These are phyloP conservation scores for Drosophila formosana DNA, from an alignment of 2,888 invertebrate genomes.

Conservation along the genomic window DNA sequence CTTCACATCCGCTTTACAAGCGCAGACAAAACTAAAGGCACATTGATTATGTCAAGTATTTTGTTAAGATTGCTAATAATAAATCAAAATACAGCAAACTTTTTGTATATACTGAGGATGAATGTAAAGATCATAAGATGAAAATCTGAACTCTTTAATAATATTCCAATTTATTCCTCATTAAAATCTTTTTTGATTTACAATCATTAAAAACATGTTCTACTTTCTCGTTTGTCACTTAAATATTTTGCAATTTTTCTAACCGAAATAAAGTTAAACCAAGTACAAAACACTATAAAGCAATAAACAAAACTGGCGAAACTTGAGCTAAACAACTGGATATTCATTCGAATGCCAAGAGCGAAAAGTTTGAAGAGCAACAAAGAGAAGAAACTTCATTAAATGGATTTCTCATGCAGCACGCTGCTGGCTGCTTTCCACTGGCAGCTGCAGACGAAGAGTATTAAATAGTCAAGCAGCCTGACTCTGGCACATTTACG, in stretches of 20 bases:
- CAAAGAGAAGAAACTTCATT: constrained; percentile 1
- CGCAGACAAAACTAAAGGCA: background rate
- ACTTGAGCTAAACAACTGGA: background rate
- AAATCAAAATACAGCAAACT: background rate
- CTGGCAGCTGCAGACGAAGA: background rate
- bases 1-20: constrained; percentile 1
- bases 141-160: too few species aligned
- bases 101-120: too few species aligned
- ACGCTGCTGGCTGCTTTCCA: background rate
- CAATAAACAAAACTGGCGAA: background rate
- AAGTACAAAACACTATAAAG: background rate
- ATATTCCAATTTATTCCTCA: too few species aligned
- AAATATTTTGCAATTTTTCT: background rate
- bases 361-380: constrained; percentile 4
- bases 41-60: background rate
- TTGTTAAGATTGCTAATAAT: background rate
- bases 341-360: background rate
- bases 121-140: too few species aligned
- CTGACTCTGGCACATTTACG: constrained; percentile 1
- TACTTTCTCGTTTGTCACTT: too few species aligned
- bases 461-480: constrained; percentile 24
- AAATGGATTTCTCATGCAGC: background rate
- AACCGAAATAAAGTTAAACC: background rate
- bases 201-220: too few species aligned
- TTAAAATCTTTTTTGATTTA: too few species aligned